These are phyloP conservation scores for Mellilla xanthometata DNA, from an alignment of 2,888 invertebrate species.

Conservation along the genomic window DNA sequence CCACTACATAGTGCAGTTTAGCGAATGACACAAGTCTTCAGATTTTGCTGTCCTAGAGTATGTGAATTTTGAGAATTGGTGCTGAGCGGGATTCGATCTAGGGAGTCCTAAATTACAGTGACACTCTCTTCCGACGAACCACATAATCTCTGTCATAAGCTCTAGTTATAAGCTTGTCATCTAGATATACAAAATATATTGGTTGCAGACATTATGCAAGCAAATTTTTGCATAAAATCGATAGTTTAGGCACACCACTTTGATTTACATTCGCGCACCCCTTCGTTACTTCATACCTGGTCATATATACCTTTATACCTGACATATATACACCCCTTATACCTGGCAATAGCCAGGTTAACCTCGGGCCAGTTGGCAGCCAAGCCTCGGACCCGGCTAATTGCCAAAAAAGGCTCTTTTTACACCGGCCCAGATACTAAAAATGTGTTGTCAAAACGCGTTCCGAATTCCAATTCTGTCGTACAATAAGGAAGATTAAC, in stretches of 20 bases:
- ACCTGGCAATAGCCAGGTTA: not conserved
- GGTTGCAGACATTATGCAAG: slow-evolving; percentile 33
- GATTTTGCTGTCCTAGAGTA: too few relatives aligned
- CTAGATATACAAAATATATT: slow-evolving; percentile 18
- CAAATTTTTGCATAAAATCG: slow-evolving; percentile 44
- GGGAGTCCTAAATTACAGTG: too few relatives aligned
- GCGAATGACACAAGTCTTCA: too few relatives aligned
- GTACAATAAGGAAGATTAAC: slow-evolving; percentile 2
- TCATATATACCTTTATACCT: slow-evolving; percentile 2
- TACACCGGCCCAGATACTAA: slow-evolving; percentile 1
- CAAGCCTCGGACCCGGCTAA: slow-evolving; percentile 9
- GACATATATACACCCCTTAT: too few relatives aligned
- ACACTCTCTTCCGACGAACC: too few relatives aligned
- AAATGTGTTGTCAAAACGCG: slow-evolving; percentile 1
- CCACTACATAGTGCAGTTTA: too few relatives aligned
- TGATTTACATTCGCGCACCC: slow-evolving; percentile 9
- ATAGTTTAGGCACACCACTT: slow-evolving; percentile 34
- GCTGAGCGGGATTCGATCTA: too few relatives aligned
- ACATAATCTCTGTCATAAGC: too few relatives aligned
- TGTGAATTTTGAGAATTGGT: too few relatives aligned
- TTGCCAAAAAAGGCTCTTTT: slow-evolving; percentile 18
- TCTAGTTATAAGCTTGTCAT: too few relatives aligned
- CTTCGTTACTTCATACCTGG: slow-evolving; percentile 3
- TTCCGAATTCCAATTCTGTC: slow-evolving; percentile 1
- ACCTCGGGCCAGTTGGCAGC: slow-evolving; percentile 15